phyloP scores from a whole-genome alignment of 2,113 vertebrate genomes.

The Protobothrops mucrosquamatus region DNA sequence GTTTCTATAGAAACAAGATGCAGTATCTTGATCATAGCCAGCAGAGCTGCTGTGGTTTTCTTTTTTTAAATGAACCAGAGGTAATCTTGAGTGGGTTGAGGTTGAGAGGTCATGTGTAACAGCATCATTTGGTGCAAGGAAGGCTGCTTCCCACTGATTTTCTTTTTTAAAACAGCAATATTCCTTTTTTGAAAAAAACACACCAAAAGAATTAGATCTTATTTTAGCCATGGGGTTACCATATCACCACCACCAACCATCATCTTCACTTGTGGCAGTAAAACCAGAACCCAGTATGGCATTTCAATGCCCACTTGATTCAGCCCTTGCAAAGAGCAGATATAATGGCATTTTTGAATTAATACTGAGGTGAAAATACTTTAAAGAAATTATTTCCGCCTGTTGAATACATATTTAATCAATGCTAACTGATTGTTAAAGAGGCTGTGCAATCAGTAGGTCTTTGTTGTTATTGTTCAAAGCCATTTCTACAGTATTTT shows the following conservation, averaged over 20 bases:
- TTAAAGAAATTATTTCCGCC: not conserved
- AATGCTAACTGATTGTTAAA: constrained; percentile 10
- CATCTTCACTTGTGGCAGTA: not conserved
- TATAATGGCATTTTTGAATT: not conserved
- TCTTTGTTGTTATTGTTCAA: not conserved
- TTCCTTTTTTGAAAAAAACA: not conserved
- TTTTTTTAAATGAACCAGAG: not conserved
- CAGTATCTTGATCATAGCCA: not conserved
- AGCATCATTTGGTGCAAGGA: not conserved
- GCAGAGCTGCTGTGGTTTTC: not conserved
- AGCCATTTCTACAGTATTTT: not conserved
- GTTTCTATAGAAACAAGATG: not conserved
- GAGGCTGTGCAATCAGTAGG: not conserved
- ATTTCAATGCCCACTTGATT: not conserved
- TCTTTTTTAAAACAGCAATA: not conserved
- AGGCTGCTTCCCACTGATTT: not conserved
- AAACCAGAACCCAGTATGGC: not conserved
- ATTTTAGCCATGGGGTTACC: not conserved
- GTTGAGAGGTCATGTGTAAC: not conserved
- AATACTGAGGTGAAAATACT: not conserved
- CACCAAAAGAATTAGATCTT: not conserved
- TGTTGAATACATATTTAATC: constrained; percentile 3
- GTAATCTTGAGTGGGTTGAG: not conserved
- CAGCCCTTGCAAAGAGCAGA: not conserved
- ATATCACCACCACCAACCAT: not conserved